phyloP scores from a whole-genome alignment of 1,140 invertebrate species.

The Tetraneura akinire region DNA sequence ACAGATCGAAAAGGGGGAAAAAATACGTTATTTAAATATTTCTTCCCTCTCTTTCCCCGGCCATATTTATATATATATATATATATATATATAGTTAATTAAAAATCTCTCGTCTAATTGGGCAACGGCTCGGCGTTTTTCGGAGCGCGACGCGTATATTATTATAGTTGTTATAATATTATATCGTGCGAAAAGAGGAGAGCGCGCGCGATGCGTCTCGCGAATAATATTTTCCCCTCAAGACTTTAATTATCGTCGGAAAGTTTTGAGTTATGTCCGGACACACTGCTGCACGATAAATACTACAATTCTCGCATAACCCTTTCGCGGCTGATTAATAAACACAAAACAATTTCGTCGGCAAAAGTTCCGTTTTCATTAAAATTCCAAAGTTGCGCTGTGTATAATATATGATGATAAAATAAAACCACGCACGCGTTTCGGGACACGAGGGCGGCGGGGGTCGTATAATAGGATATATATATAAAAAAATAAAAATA shows the following conservation, averaged over 20 bases:
- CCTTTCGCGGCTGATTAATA: constrained; percentile 46
- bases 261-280: constrained; percentile 47
- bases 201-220: not conserved
- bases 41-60: not conserved
- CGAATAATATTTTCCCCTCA: constrained; percentile 37
- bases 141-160: not conserved
- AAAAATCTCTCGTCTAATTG: constrained; percentile 38
- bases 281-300: not conserved
- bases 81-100: constrained; percentile 4
- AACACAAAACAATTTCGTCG: constrained; percentile 41
- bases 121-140: not conserved
- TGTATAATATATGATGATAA: no score
- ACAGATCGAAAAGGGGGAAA: not conserved
- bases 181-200: not conserved
- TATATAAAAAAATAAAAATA: not conserved
- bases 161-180: not conserved
- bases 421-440: not conserved
- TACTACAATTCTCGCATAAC: not conserved
- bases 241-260: constrained; percentile 41
- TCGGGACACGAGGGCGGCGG: not conserved
- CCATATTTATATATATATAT: no score
- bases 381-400: constrained; percentile 26
- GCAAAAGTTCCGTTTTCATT: constrained; percentile 44
- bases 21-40: not conserved
- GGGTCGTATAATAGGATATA: not conserved